Conservation (phyloP, 2,888 invertebrate species). For the Punctoribates punctum region DNA sequence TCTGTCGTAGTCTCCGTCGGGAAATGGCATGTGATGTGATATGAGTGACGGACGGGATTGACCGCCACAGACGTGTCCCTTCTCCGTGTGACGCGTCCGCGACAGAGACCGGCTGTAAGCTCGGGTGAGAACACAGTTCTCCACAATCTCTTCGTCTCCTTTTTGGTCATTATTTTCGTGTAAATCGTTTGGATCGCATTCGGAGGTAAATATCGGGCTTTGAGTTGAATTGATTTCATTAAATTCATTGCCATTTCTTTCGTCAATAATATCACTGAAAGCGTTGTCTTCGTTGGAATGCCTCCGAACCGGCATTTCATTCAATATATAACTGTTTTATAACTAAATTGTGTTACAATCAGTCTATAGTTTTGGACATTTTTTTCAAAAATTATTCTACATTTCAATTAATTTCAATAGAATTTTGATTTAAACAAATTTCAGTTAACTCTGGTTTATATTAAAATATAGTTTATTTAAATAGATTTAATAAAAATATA, state of each 20-base stretch:
- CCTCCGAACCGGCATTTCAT: slow-evolving; percentile 31
- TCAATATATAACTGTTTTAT: slow-evolving; percentile 5
- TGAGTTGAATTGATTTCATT: neutral
- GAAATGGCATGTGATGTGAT: slow-evolving; percentile 22
- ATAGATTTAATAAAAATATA: too few species aligned
- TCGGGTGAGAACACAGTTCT: slow-evolving; percentile 9
- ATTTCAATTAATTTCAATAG: too few species aligned
- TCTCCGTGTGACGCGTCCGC: neutral
- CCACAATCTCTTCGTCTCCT: neutral
- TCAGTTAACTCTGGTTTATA: too few species aligned
- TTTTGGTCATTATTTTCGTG: neutral
- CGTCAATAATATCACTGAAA: neutral
- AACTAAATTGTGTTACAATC: neutral
- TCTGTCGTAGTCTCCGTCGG: slow-evolving; percentile 25
- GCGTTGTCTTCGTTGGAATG: neutral
- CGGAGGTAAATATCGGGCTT: neutral
- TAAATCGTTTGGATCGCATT: neutral
- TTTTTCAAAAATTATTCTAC: neutral
- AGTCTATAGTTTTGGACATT: neutral
- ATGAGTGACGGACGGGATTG: slow-evolving; percentile 21
- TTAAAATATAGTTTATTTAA: too few species aligned
- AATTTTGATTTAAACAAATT: neutral
- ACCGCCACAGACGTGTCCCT: neutral
- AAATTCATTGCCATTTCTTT: neutral
- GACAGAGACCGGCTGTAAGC: neutral